phyloP scores from a whole-genome alignment of 2,797 vertebrate species.

The Sciaenops ocellatus region DNA sequence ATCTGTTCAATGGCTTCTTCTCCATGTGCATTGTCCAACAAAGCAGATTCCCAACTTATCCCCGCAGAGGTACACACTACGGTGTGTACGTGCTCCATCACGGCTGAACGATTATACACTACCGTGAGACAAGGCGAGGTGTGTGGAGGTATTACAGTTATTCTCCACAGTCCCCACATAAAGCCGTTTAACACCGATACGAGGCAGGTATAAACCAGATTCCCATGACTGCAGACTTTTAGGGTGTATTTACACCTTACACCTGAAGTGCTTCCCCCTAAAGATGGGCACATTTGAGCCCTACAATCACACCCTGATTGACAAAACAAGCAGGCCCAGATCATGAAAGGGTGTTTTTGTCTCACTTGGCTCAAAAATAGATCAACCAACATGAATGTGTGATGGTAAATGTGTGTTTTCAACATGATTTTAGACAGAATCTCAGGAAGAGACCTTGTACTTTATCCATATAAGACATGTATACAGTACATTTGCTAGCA shows the following conservation, averaged over 20 bases:
- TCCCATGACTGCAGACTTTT: slow-evolving; percentile 5
- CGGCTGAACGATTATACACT: slow-evolving; percentile 32
- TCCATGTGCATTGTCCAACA: slow-evolving; percentile 42
- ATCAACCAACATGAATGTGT: no score
- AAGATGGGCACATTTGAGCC: no score
- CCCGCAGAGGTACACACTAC: slow-evolving; percentile 17
- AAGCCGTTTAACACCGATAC: slow-evolving; percentile 19
- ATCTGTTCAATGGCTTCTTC: slow-evolving; percentile 52
- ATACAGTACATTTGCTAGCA: no score
- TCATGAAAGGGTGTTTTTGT: no score
- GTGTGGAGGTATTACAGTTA: slow-evolving; percentile 3
- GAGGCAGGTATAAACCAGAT: slow-evolving; percentile 7
- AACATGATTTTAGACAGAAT: no score
- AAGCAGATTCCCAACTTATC: slow-evolving; percentile 59
- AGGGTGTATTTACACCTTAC: not conserved
- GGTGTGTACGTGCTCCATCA: slow-evolving; percentile 39
- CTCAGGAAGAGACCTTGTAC: no score
- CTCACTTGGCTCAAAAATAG: no score
- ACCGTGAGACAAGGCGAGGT: slow-evolving; percentile 17
- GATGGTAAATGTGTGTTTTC: no score
- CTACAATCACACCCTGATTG: no score
- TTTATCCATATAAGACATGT: no score
- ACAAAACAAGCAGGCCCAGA: no score
- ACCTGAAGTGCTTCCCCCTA: no score
- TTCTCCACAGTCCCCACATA: slow-evolving; percentile 12